These are phyloP conservation scores for Lepus timidus DNA, from an alignment of 2,113 vertebrate species.

Conservation along the genomic window DNA sequence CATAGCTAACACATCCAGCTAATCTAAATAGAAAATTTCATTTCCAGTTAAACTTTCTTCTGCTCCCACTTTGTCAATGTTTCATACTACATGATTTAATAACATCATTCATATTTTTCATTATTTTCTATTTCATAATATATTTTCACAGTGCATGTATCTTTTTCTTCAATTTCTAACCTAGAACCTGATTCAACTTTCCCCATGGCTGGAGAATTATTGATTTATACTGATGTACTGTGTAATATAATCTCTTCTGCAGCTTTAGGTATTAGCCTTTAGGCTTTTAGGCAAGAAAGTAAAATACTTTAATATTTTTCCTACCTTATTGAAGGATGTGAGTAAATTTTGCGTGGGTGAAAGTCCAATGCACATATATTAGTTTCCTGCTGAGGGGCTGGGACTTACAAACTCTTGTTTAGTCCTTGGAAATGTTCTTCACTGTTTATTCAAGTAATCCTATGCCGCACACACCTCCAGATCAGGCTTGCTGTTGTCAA, in stretches of 20 bases:
- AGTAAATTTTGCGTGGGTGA: slow-evolving; percentile 91
- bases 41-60: slow-evolving; percentile 78
- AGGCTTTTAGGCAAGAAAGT: slow-evolving; percentile 86
- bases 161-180: slow-evolving; percentile 77
- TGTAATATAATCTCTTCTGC: slow-evolving; percentile 84
- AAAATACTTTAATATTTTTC: slow-evolving; percentile 90
- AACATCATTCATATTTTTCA: slow-evolving; percentile 73
- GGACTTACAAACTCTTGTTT: slow-evolving; percentile 82
- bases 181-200: slow-evolving; percentile 83
- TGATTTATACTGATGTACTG: slow-evolving; percentile 85
- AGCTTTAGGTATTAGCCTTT: slow-evolving; percentile 85
- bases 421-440: slow-evolving; percentile 89
- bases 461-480: slow-evolving; percentile 90
- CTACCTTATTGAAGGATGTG: slow-evolving; percentile 95
- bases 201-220: slow-evolving; percentile 84
- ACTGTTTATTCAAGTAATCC: slow-evolving; percentile 91
- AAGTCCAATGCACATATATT: slow-evolving; percentile 89
- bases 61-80: slow-evolving; percentile 56
- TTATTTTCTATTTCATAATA: slow-evolving; percentile 51
- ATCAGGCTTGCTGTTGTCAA: slow-evolving; percentile 88
- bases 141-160: slow-evolving; percentile 54
- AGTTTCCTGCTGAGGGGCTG: slow-evolving; percentile 75
- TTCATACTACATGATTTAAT: slow-evolving; percentile 71
- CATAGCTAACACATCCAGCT: slow-evolving; percentile 41
- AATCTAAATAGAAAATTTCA: slow-evolving; percentile 74